These are phyloP conservation scores for Diplosoma virens DNA, from an alignment of 23 tunicate species.

Conservation along the genomic window DNA sequence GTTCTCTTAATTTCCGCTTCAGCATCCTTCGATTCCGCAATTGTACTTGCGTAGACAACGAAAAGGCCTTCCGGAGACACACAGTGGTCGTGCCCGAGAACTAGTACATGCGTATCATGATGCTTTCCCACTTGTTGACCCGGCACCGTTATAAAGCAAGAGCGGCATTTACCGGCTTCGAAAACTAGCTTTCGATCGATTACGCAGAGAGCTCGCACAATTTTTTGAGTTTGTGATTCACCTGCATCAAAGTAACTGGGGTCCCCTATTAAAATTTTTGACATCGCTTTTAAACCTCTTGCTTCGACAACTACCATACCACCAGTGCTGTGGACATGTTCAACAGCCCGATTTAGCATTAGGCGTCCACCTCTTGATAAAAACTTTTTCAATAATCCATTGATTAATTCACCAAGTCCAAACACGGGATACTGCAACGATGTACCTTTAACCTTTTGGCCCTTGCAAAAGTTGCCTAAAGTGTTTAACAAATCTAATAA, in stretches of 20 bases:
- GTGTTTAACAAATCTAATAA: not conserved
- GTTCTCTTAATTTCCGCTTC: not conserved
- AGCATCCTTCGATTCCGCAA: not conserved
- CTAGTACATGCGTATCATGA: not conserved
- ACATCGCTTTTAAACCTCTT: constrained; percentile 11
- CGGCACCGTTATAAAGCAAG: not conserved
- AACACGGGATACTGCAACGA: constrained; percentile 4
- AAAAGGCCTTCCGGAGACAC: constrained; percentile 9
- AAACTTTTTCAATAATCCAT: not conserved
- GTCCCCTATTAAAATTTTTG: constrained; percentile 10
- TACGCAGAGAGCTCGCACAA: constrained; percentile 4
- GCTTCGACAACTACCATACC: constrained; percentile 25
- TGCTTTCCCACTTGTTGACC: not conserved
- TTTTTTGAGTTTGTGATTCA: not conserved
- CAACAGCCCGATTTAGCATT: constrained; percentile 28
- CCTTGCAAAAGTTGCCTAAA: constrained; percentile 13
- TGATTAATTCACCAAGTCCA: constrained; percentile 29
- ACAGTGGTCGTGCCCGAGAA: constrained; percentile 5
- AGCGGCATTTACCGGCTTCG: not conserved
- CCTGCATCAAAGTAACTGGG: constrained; percentile 2
- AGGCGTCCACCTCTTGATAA: constrained; percentile 10
- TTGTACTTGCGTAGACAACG: not conserved
- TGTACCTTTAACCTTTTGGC: not conserved
- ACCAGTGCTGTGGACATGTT: not conserved
- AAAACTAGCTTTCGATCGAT: not conserved